Evolutionary conservation across 1,140 invertebrate species (phyloP), one percentile per base, ranked within the genome.

Genomic region (Drosophila sp.): DNA sequence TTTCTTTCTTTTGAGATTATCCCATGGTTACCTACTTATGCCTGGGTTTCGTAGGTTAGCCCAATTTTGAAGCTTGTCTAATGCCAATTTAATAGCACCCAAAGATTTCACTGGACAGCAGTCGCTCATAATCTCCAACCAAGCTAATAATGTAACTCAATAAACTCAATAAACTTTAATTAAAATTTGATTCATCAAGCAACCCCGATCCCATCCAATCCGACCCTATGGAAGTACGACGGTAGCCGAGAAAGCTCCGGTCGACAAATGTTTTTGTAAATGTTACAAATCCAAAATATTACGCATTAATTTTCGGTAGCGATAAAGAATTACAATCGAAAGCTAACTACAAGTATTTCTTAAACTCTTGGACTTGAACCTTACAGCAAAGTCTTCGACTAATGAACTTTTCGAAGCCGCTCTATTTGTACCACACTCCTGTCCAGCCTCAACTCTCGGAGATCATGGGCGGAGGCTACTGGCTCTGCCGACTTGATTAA

Each of bases 231-330:
- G 38, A 34, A 54, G 63, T 45, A 65, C 72, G 53, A 65, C 72
- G 53, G 69, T 69, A 76, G 73, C 62, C 7, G 40, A 61, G 46
- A 69, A 70, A 78, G 71, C 51, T 69, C 25, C 38, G 54, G 45
- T 58, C 50, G 64, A 69, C 51, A 62, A 71, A 59, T 50, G 66
- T 62, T 67, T 65, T 29, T 9, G 21, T 34, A 54, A 73, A 50
- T 73, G 50, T 41, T 72, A 66, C 64, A 87, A 81, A 82, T 79
- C 65, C 21, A 34, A 83, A 83, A 76, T 79, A 79, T 29, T 79
- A 83, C 83, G 83, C 83, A 87, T 87, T 89, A 82, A 87, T 87
- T 89, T 87, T 87, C 83, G 76, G 83, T 89, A 87, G 83, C 83
- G 83, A 76, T 82, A 75, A 74, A 56, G 72, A 82, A 87, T 89